A percentile compares a stretch with the other conserved stretches of the same genome.
phyloP scores from a whole-genome alignment of 2,113 vertebrate genomes.

The Ameiurus melas region DNA sequence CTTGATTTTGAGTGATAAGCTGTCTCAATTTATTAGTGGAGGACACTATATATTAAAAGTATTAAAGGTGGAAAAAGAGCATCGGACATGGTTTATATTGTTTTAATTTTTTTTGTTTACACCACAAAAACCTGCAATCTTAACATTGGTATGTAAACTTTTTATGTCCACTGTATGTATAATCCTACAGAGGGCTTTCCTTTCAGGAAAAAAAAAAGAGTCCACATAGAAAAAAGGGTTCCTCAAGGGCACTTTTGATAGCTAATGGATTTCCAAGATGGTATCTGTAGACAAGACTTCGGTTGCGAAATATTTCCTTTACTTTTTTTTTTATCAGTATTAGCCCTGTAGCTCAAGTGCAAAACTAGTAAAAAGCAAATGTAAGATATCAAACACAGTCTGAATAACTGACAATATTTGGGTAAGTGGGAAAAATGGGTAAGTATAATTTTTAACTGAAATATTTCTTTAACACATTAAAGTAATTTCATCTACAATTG shows the following conservation, averaged over 20 bases:
- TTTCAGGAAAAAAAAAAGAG: not conserved
- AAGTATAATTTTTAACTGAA: not conserved
- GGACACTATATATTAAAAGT: not conserved
- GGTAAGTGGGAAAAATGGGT: not conserved
- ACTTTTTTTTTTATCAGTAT: slow-evolving; percentile 5
- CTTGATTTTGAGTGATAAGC: not conserved
- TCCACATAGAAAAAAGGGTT: not conserved
- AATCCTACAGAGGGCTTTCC: not conserved
- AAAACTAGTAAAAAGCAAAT: not conserved
- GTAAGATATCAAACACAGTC: not conserved
- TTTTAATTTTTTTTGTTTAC: not conserved
- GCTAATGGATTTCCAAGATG: not conserved
- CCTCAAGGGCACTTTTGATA: not conserved
- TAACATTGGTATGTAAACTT: not conserved
- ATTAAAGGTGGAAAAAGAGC: not conserved
- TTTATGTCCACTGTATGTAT: not conserved
- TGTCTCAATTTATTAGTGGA: not conserved
- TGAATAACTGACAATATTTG: not conserved
- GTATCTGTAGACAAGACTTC: not conserved
- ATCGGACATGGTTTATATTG: not conserved
- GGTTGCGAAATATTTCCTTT: not conserved
- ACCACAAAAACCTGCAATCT: not conserved
- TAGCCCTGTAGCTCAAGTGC: not conserved
- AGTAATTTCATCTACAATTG: not conserved
- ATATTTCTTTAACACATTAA: not conserved